A percentile compares a stretch with the other conserved stretches of the same genome.
phyloP scores from a whole-genome alignment of 2,888 invertebrate species.

The Melieria omissa region DNA sequence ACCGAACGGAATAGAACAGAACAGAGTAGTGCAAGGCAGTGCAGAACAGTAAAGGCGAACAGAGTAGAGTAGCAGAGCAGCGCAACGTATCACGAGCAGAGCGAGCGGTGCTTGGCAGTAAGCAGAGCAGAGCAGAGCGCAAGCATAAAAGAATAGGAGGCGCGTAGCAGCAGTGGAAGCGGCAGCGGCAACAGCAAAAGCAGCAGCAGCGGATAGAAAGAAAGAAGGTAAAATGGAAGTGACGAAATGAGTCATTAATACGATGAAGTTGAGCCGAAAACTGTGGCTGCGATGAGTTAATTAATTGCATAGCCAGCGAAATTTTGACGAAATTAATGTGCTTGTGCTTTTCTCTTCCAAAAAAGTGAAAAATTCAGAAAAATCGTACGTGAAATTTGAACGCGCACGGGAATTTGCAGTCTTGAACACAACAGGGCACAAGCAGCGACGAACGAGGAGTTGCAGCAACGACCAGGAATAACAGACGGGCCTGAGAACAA shows the following conservation, averaged over 20 bases:
- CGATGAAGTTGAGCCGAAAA: slow-evolving; percentile 32
- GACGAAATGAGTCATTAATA: slow-evolving; percentile 42
- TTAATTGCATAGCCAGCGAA: slow-evolving; percentile 32
- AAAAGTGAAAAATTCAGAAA: too few species aligned
- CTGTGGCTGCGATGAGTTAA: slow-evolving; percentile 31
- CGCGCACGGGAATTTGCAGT: too few species aligned
- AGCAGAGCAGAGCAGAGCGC: neutral
- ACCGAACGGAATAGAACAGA: neutral
- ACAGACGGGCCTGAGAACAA: slow-evolving; percentile 17
- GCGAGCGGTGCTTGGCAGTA: too few species aligned
- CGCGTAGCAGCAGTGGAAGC: slow-evolving; percentile 5
- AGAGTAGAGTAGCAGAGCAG: slow-evolving; percentile 21
- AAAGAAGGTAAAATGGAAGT: slow-evolving; percentile 40
- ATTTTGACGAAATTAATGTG: slow-evolving; percentile 31
- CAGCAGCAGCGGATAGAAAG: slow-evolving; percentile 20
- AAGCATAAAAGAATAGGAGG: neutral
- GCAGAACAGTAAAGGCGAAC: slow-evolving; percentile 5
- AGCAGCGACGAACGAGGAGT: slow-evolving; percentile 17
- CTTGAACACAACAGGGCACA: neutral
- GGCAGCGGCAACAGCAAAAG: slow-evolving; percentile 14
- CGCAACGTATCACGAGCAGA: slow-evolving; percentile 7
- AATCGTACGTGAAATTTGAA: too few species aligned
- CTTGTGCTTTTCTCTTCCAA: slow-evolving; percentile 21
- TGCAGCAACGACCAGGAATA: slow-evolving; percentile 19
- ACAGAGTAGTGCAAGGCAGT: neutral